These are phyloP conservation scores for Psococerastis gibbosa DNA, from an alignment of 2,888 invertebrate genomes.

Conservation along the genomic window DNA sequence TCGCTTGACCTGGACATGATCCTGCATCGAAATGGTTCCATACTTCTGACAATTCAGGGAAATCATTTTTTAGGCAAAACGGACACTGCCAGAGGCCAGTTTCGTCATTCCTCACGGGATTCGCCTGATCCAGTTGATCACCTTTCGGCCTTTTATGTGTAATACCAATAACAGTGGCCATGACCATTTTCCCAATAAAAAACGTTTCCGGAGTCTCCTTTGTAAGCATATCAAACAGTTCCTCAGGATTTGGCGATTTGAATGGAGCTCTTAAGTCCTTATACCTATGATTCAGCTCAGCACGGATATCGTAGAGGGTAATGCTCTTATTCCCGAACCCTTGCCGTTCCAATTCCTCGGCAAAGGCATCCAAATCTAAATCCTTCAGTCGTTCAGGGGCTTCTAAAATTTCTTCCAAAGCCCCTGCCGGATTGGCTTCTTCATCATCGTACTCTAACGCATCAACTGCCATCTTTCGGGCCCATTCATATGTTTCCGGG, in stretches of 20 bases:
- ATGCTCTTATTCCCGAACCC: constrained; percentile 79
- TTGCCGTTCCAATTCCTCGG: constrained; percentile 87
- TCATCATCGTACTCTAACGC: constrained; percentile 96
- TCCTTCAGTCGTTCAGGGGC: constrained; percentile 87
- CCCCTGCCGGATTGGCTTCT: constrained; percentile 89
- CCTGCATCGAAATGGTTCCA: constrained; percentile 98
- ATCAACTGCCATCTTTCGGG: constrained; percentile 98
- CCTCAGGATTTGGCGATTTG: constrained; percentile 62
- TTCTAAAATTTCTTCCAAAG: constrained; percentile 91
- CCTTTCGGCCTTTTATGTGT: constrained; percentile 75
- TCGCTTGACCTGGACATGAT: constrained; percentile 87
- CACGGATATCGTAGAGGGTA: constrained; percentile 90
- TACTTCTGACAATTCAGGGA: constrained; percentile 79
- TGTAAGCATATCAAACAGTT: constrained; percentile 84
- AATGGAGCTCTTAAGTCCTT: constrained; percentile 72
- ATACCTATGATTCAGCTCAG: constrained; percentile 84
- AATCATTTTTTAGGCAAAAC: constrained; percentile 89
- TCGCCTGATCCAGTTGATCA: constrained; percentile 87
- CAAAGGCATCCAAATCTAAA: constrained; percentile 94
- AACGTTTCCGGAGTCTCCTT: constrained; percentile 93
- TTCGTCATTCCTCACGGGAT: constrained; percentile 86
- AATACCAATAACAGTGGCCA: constrained; percentile 55
- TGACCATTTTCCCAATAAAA: constrained; percentile 73
- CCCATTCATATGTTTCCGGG: constrained; percentile 99
- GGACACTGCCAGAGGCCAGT: constrained; percentile 95